Base-by-base conservation (phyloP, 2,797 vertebrate species). In the Tiaroga cobitis region DNA sequence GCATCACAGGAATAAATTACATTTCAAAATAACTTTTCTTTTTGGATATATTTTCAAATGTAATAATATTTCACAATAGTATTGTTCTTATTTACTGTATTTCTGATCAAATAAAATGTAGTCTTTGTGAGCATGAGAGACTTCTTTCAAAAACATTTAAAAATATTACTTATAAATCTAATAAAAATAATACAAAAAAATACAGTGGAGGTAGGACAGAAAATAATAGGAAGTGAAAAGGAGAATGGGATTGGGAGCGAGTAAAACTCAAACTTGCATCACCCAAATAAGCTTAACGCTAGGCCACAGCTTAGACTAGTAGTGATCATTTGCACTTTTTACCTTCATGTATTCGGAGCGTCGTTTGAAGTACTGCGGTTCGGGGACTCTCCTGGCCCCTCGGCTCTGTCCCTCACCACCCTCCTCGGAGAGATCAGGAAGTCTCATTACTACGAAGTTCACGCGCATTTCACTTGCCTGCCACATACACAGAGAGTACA, bases 391-490 rank as follows among this genome's bases (percentile, higher is more conserved):
- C 76, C 96, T 94, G 79, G 92, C 89, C 51, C 91, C 93, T 90
- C 96, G 90, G 90, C 92, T 90, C 18, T 92, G 93, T 74, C 92
- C 95, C 56, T 92, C 95, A 68, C 92, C 94, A 81, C 93, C 93
- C 3, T 98, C 97, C 83, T 97, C 97, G 63, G 70, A 90, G 2
- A 88, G 19, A 29, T 97, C 96, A 1, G 89, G 79, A 69, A 94
- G 93, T 87, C 97, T 93, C 94, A 97, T 94, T 79, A 98, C 96
- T 82, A 97, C 96, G 88, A 98, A 98, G 93, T 97, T 97, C 86
- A 98, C 97, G 29, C 96, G 94, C 69, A 96, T 94, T 90, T 98
- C 97, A 19, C 97, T 98, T 79, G 89, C 95, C 97, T 98, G 87
- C 59, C 90, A 73, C 11, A 80, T 9, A 70, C 61, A 29, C 15